phyloP scores from a whole-genome alignment of 2,113 vertebrate genomes.

The Danionella cerebrum region DNA sequence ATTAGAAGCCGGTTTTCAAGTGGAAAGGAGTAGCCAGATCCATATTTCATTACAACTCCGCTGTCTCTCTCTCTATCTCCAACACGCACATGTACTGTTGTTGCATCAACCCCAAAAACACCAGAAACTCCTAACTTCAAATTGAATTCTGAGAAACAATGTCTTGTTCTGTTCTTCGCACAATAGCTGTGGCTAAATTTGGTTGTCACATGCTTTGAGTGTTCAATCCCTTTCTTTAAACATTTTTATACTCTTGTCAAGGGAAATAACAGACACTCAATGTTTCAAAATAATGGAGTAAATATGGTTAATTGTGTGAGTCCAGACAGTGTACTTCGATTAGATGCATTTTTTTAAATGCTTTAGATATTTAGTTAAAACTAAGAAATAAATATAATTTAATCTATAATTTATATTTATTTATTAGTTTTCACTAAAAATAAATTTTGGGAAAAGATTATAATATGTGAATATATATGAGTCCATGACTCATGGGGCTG shows the following conservation, averaged over 20 bases:
- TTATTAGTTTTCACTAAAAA: too few relatives aligned
- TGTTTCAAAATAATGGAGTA: too few relatives aligned
- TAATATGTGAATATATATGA: too few relatives aligned
- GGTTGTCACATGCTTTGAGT: not conserved
- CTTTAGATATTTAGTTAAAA: too few relatives aligned
- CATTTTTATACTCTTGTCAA: not conserved
- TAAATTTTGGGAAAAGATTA: too few relatives aligned
- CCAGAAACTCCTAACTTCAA: not conserved
- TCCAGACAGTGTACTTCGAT: not conserved
- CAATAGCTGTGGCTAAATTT: not conserved
- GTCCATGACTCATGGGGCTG: too few relatives aligned
- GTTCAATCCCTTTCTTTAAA: not conserved
- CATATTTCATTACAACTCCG: constrained; percentile 66
- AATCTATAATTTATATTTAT: too few relatives aligned
- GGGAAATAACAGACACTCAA: not conserved
- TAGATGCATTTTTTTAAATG: too few relatives aligned
- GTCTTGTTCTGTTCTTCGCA: constrained; percentile 1
- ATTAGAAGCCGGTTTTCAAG: constrained; percentile 64
- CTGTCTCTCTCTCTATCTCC: constrained; percentile 38
- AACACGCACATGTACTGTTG: not conserved
- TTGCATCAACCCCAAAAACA: constrained; percentile 13
- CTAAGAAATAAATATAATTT: too few relatives aligned
- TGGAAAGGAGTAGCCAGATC: constrained; percentile 58
- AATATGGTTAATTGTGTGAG: too few relatives aligned
- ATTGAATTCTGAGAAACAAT: not conserved